Evolutionary conservation across 2,888 invertebrate species (phyloP).

Genomic region (Philopedon plagiatum): DNA sequence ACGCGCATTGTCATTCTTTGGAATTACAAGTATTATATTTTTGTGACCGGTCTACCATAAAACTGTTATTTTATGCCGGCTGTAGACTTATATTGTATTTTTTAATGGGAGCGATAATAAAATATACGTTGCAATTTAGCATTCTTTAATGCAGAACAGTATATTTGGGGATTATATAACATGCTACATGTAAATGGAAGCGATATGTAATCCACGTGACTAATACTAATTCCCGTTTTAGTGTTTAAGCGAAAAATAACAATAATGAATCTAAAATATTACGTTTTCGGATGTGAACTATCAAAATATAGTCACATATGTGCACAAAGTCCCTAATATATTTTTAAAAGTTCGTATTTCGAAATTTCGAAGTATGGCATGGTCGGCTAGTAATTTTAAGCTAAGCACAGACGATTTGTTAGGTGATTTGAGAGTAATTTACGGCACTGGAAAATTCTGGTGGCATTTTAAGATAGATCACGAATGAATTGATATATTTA

Average conservation of each 20-base stretch:
- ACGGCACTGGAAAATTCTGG: slow-evolving; percentile 2
- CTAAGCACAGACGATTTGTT: slow-evolving; percentile 5
- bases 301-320: slow-evolving; percentile 19
- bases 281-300: slow-evolving; percentile 6
- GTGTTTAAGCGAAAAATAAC: slow-evolving; percentile 34
- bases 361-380: background rate
- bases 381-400: slow-evolving; percentile 5
- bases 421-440: slow-evolving; percentile 31
- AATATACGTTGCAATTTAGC: slow-evolving; percentile 4
- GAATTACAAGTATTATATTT: slow-evolving; percentile 16
- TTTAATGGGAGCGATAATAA: background rate
- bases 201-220: slow-evolving; percentile 22
- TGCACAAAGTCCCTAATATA: background rate
- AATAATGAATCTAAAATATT: slow-evolving; percentile 34
- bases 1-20: slow-evolving; percentile 5
- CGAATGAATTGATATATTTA: slow-evolving; percentile 35
- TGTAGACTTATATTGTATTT: slow-evolving; percentile 6
- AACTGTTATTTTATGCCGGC: slow-evolving; percentile 8
- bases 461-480: slow-evolving; percentile 26
- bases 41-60: background rate
- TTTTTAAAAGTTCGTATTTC: slow-evolving; percentile 3
- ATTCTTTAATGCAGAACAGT: slow-evolving; percentile 18
- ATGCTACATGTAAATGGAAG: slow-evolving; percentile 13
- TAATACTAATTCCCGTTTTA: slow-evolving; percentile 39
- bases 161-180: slow-evolving; percentile 12